These are phyloP conservation scores for Smittia sp. DNA, from an alignment of 2,888 invertebrate species.

Conservation along the genomic window DNA sequence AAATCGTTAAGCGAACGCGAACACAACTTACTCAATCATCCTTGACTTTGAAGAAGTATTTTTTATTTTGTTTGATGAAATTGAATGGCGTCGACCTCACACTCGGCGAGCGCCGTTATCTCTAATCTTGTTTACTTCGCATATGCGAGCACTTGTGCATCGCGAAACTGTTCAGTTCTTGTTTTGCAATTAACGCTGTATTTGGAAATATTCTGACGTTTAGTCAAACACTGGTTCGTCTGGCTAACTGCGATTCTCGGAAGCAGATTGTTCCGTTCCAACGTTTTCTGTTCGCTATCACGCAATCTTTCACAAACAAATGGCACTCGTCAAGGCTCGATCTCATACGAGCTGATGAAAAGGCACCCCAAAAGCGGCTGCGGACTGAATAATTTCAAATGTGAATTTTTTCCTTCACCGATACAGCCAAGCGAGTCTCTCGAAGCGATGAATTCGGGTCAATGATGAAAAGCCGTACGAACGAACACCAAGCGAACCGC, in stretches of 20 bases:
- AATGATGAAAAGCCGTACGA: constrained; percentile 37
- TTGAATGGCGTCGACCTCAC: not conserved
- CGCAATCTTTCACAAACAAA: constrained; percentile 8
- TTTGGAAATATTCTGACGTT: not conserved
- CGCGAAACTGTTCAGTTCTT: not conserved
- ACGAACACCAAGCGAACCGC: not conserved
- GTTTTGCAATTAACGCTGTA: not conserved
- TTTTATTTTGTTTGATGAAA: not conserved
- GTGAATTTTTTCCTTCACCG: constrained; percentile 13
- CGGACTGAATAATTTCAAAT: constrained; percentile 25
- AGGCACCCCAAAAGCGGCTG: constrained; percentile 5
- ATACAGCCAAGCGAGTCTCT: not conserved
- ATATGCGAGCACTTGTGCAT: not conserved
- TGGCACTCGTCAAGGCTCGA: not conserved
- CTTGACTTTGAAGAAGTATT: not conserved
- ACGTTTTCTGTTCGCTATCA: not conserved
- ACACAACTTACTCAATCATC: not conserved
- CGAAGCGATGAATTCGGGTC: constrained; percentile 11
- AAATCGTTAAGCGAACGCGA: not conserved
- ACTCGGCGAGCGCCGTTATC: not conserved
- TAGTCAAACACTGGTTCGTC: not conserved
- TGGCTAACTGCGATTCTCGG: not conserved
- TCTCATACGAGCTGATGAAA: not conserved
- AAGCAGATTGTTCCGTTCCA: not conserved
- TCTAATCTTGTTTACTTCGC: not conserved